A percentile compares a stretch with the other conserved stretches of the same genome.
Conservation (phyloP, 2,113 vertebrate genomes). For the Pleuronectes platessa region DNA sequence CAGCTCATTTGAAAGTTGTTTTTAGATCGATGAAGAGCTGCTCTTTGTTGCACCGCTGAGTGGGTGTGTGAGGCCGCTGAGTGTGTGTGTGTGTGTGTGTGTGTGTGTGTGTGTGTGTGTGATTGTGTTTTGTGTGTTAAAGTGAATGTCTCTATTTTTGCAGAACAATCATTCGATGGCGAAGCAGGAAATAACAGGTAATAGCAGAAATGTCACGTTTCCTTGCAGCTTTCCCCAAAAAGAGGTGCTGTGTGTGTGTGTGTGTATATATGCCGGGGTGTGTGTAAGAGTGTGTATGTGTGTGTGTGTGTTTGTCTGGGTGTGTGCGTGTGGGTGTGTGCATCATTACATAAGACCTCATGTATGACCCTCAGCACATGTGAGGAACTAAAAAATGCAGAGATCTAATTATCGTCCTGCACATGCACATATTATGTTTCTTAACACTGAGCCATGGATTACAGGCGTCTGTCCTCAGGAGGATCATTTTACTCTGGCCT, state of each 20-base stretch:
- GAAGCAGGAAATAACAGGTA: not conserved
- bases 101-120: no score
- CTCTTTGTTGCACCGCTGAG: no score
- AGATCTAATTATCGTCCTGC: conserved; percentile 18
- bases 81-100: not conserved
- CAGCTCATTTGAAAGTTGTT: no score
- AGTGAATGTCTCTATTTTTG: not conserved
- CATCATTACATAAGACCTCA: conserved; percentile 14
- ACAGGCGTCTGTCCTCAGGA: conserved; percentile 24
- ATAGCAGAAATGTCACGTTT: not conserved
- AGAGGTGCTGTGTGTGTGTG: not conserved
- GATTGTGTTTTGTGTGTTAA: not conserved
- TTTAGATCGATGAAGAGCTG: no score
- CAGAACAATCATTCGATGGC: not conserved
- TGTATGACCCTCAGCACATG: conserved; percentile 35
- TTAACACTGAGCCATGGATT: conserved; percentile 27
- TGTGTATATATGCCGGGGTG: not conserved
- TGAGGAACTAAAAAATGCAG: not conserved
- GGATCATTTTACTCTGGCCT: conserved; percentile 36
- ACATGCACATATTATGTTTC: conserved; percentile 32
- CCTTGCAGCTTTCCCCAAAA: not conserved
- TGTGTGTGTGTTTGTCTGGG: not conserved
- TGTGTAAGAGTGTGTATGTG: not conserved
- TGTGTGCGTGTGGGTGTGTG: not conserved
- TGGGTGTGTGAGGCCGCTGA: not conserved